These are phyloP conservation scores for Menidia menidia DNA, from an alignment of 2,797 vertebrate genomes.

Conservation along the genomic window DNA sequence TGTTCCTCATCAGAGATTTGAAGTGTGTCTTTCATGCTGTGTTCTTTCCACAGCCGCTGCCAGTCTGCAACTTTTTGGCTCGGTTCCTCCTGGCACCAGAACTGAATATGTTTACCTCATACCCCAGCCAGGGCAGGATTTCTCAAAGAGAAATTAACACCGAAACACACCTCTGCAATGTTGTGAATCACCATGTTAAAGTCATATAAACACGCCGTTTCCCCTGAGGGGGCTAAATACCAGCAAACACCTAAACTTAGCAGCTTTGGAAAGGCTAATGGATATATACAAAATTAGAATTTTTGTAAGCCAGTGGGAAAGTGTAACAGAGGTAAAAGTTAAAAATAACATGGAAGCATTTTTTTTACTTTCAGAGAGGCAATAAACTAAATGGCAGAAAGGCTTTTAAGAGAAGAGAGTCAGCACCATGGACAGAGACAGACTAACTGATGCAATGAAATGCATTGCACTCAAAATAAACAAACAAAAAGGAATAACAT, in stretches of 20 bases:
- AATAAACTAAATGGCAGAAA: background rate
- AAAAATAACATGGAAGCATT: slow-evolving; percentile 1
- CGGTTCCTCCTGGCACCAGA: slow-evolving; percentile 50
- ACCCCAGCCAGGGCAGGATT: slow-evolving; percentile 45
- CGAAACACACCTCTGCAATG: slow-evolving; percentile 21
- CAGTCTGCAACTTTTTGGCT: slow-evolving; percentile 58
- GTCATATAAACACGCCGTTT: slow-evolving; percentile 14
- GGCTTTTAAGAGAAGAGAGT: slow-evolving; percentile 13
- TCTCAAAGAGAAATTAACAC: slow-evolving; percentile 43
- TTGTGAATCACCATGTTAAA: slow-evolving; percentile 39
- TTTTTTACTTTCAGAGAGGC: background rate
- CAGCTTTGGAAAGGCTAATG: slow-evolving; percentile 5
- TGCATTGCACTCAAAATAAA: background rate
- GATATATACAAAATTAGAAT: background rate
- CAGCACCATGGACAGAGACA: slow-evolving; percentile 69
- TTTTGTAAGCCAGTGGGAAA: background rate
- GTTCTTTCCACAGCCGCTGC: slow-evolving; percentile 65
- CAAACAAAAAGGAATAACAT: slow-evolving; percentile 16
- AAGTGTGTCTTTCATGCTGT: slow-evolving; percentile 61
- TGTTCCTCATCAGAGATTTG: slow-evolving; percentile 37
- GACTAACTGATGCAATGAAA: background rate
- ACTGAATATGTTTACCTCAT: slow-evolving; percentile 53
- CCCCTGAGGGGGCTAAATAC: slow-evolving; percentile 12
- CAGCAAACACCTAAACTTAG: slow-evolving; percentile 18
- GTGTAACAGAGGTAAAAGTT: background rate